Evolutionary conservation across 2,888 invertebrate genomes (phyloP).

Genomic region (Celastrina argiolus): DNA sequence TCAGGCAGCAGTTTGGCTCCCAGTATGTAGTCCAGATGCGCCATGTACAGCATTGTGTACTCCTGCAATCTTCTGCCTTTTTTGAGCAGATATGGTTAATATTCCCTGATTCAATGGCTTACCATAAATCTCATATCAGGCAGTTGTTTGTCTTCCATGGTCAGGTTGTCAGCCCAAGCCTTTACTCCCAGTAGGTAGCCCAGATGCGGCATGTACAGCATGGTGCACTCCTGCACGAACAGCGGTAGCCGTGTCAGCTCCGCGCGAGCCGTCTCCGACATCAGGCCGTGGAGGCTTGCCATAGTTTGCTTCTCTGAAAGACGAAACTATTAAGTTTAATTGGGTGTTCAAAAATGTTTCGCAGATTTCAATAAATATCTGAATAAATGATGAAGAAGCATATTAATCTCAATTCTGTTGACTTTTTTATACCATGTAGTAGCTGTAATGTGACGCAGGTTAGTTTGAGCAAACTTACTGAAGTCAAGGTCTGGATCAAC

Average conservation of each 20-base stretch:
- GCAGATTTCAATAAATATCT: no score
- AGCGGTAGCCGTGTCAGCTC: slow-evolving; percentile 83
- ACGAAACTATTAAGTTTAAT: not conserved
- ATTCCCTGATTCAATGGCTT: slow-evolving; percentile 27
- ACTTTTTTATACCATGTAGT: no score
- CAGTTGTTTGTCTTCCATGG: slow-evolving; percentile 76
- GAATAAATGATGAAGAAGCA: not conserved
- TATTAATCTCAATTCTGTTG: not conserved
- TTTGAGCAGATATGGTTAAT: not conserved
- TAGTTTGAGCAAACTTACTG: slow-evolving; percentile 66
- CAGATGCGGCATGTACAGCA: slow-evolving; percentile 85
- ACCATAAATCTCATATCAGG: slow-evolving; percentile 86
- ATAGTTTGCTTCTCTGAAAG: slow-evolving; percentile 82
- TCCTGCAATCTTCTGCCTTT: not conserved
- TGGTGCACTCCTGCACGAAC: slow-evolving; percentile 81
- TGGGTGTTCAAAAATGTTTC: not conserved
- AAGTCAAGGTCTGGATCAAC: slow-evolving; percentile 87
- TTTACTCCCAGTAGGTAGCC: slow-evolving; percentile 89
- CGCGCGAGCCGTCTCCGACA: slow-evolving; percentile 84
- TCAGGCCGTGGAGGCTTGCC: slow-evolving; percentile 82
- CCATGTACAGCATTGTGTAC: slow-evolving; percentile 53
- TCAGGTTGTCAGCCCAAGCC: slow-evolving; percentile 77
- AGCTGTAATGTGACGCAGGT: no score
- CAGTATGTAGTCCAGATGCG: slow-evolving; percentile 87
- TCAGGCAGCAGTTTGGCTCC: slow-evolving; percentile 82